phyloP scores from a whole-genome alignment of 2,797 vertebrate genomes.

The Sebastes steindachneri region DNA sequence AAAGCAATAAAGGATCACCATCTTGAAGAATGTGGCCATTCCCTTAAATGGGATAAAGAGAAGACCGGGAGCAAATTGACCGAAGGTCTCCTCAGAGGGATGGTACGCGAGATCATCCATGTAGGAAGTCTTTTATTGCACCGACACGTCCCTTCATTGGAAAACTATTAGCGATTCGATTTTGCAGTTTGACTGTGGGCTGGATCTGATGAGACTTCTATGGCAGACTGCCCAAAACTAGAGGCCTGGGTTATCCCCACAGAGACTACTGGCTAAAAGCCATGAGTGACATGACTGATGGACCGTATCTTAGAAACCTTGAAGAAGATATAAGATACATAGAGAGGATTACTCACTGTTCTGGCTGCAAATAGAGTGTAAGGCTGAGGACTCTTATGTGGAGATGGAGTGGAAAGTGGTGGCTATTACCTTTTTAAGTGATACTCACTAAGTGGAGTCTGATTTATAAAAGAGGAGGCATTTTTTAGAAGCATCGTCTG shows the following conservation, averaged over 20 bases:
- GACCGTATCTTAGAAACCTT: background rate
- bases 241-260: background rate
- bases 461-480: background rate
- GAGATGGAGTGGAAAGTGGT: background rate
- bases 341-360: background rate
- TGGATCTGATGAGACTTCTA: background rate
- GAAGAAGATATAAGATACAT: background rate
- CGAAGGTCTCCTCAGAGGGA: background rate
- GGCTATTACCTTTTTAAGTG: background rate
- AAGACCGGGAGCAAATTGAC: background rate
- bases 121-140: background rate
- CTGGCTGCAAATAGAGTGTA: background rate
- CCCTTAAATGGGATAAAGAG: background rate
- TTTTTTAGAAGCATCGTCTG: background rate
- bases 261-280: background rate
- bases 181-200: background rate
- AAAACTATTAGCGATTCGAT: conserved; percentile 11
- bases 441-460: background rate
- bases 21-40: background rate
- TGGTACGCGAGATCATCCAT: background rate
- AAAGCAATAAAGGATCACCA: background rate
- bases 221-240: background rate
- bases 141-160: background rate
- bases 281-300: background rate
- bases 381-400: fast-evolving